Conservation (phyloP, 2,113 vertebrate genomes). For the Pseudolaguvia tuberculata region DNA sequence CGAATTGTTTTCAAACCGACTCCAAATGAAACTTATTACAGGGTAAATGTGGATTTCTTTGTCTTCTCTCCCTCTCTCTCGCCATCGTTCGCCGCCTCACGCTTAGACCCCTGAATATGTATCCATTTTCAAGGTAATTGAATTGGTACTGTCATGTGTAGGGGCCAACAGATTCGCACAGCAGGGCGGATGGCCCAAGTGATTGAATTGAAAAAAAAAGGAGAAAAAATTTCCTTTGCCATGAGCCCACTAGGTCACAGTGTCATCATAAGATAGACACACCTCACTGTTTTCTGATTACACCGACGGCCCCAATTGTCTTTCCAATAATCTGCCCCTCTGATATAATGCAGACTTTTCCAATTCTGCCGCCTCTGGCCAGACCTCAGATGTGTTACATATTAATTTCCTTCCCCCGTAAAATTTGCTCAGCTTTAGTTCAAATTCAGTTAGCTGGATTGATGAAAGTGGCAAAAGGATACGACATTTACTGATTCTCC, state of each 20-base stretch:
- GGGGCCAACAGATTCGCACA: slow-evolving; percentile 82
- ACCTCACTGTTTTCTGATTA: slow-evolving; percentile 86
- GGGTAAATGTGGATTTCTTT: slow-evolving; percentile 94
- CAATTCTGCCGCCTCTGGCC: slow-evolving; percentile 75
- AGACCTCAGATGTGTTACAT: slow-evolving; percentile 91
- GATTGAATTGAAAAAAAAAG: slow-evolving; percentile 82
- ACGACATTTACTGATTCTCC: slow-evolving; percentile 95
- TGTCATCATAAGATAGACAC: slow-evolving; percentile 76
- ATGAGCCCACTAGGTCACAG: slow-evolving; percentile 60
- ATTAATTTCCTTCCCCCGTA: slow-evolving; percentile 93
- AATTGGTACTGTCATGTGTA: slow-evolving; percentile 93
- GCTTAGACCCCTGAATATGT: slow-evolving; percentile 91
- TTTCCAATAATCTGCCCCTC: slow-evolving; percentile 76
- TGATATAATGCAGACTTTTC: slow-evolving; percentile 77
- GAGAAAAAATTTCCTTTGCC: slow-evolving; percentile 64
- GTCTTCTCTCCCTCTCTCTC: slow-evolving; percentile 69
- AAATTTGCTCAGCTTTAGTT: slow-evolving; percentile 84
- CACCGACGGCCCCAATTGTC: slow-evolving; percentile 77
- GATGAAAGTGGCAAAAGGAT: slow-evolving; percentile 98
- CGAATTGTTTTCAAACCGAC: slow-evolving; percentile 96
- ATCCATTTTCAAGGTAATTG: slow-evolving; percentile 90
- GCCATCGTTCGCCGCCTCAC: slow-evolving; percentile 63
- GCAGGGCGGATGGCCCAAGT: slow-evolving; percentile 81
- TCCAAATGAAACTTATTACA: slow-evolving; percentile 99
- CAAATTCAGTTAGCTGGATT: slow-evolving; percentile 99